phyloP scores from a whole-genome alignment of 2,888 invertebrate species.

The Malthinus seriepunctatus region DNA sequence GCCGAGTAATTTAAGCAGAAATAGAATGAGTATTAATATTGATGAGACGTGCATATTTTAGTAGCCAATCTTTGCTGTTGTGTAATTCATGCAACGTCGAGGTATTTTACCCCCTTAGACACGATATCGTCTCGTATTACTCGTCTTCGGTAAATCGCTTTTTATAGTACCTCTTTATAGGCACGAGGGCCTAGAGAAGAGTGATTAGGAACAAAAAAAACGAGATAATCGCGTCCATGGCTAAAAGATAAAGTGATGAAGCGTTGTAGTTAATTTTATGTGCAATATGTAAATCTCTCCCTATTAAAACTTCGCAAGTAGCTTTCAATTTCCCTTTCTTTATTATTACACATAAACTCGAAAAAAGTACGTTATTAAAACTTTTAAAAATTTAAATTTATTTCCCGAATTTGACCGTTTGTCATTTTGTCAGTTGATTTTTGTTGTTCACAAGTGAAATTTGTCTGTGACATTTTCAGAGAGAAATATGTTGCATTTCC shows the following conservation, averaged over 20 bases:
- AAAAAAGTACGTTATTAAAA: neutral
- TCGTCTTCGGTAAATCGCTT: constrained; percentile 25
- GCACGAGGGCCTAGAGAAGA: constrained; percentile 27
- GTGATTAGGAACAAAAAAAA: constrained; percentile 30
- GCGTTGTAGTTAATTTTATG: constrained; percentile 30
- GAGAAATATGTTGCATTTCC: too few species aligned
- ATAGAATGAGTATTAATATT: constrained; percentile 49
- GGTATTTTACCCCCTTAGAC: constrained; percentile 17
- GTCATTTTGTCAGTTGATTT: too few species aligned
- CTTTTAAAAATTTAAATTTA: too few species aligned
- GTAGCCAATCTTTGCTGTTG: constrained; percentile 52
- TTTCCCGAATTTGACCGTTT: too few species aligned
- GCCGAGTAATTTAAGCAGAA: constrained; percentile 29
- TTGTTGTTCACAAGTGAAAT: too few species aligned
- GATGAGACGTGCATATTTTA: constrained; percentile 52
- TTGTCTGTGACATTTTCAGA: too few species aligned
- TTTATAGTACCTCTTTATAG: constrained; percentile 32
- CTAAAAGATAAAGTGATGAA: constrained; percentile 31
- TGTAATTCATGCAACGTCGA: constrained; percentile 47
- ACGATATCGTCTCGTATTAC: constrained; percentile 27
- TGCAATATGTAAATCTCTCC: constrained; percentile 22
- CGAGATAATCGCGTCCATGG: constrained; percentile 32
- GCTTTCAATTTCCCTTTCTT: constrained; percentile 4
- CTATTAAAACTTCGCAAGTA: constrained; percentile 5
- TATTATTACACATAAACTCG: constrained; percentile 1